Percentiles rank a stretch among this genome's conserved stretches.
Evolutionary conservation across 2,888 invertebrate species (phyloP).

Genomic region (Drosophila pseudotalamancana): DNA sequence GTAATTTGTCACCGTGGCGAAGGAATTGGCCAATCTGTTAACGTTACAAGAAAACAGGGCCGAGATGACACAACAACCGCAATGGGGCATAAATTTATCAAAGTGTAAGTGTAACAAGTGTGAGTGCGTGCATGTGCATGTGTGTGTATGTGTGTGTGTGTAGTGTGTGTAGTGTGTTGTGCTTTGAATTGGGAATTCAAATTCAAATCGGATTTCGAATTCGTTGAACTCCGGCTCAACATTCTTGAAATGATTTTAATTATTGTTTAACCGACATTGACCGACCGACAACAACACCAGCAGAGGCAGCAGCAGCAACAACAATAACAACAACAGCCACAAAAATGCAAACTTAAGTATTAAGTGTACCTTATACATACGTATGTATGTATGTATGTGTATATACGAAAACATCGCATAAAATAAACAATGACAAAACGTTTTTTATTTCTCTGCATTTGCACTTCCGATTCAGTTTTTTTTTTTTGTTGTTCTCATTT

Average conservation of each 20-base stretch:
- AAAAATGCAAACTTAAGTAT: slow-evolving; percentile 48
- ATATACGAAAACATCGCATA: slow-evolving; percentile 6
- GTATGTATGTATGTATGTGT: not conserved
- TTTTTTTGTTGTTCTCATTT: no score
- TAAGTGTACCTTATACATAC: slow-evolving; percentile 26
- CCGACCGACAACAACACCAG: slow-evolving; percentile 35
- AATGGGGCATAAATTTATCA: slow-evolving; percentile 81
- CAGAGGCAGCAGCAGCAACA: slow-evolving; percentile 54
- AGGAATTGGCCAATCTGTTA: slow-evolving; percentile 63
- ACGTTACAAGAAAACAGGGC: slow-evolving; percentile 53
- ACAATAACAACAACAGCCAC: slow-evolving; percentile 31
- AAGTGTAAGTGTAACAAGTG: slow-evolving; percentile 78
- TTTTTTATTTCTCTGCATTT: slow-evolving; percentile 45
- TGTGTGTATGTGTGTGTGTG: slow-evolving; percentile 5
- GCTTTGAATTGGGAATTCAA: slow-evolving; percentile 38
- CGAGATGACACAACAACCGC: slow-evolving; percentile 82
- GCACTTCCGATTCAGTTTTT: slow-evolving; percentile 69
- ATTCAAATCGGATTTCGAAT: slow-evolving; percentile 48
- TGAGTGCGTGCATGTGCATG: not conserved
- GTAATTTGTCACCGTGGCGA: slow-evolving; percentile 63
- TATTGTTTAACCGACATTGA: slow-evolving; percentile 75
- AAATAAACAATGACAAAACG: slow-evolving; percentile 71
- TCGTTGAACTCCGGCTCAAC: slow-evolving; percentile 53
- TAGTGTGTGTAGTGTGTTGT: slow-evolving; percentile 12
- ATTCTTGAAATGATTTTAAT: slow-evolving; percentile 55